Percentiles rank a stretch among this genome's conserved stretches.
These are phyloP conservation scores for Sphaerodactylus townsendi DNA, from an alignment of 2,113 vertebrate species.

Conservation along the genomic window DNA sequence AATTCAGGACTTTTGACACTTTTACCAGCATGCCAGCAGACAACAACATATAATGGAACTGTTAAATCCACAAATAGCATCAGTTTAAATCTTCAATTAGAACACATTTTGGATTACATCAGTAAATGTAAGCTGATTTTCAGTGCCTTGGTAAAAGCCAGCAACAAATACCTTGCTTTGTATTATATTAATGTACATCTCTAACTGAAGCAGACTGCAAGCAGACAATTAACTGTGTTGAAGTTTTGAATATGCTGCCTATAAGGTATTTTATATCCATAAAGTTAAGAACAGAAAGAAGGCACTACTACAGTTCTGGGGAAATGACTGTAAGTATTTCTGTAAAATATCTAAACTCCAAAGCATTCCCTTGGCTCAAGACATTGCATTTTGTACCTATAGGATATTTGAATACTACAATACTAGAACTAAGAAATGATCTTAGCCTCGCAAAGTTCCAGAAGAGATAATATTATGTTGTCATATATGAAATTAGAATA, in stretches of 20 bases:
- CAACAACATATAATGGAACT: not conserved
- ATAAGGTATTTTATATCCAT: not conserved
- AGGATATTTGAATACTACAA: not conserved
- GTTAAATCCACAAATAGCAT: not conserved
- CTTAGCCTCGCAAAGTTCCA: not conserved
- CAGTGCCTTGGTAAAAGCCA: not conserved
- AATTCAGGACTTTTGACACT: not conserved
- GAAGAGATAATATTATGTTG: constrained; percentile 5
- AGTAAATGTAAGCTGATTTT: not conserved
- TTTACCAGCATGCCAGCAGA: not conserved
- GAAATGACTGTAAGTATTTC: not conserved
- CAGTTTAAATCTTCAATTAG: not conserved
- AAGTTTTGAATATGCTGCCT: not conserved
- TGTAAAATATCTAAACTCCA: not conserved
- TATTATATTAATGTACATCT: not conserved
- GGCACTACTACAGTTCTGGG: not conserved
- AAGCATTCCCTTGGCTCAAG: not conserved
- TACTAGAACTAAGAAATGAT: not conserved
- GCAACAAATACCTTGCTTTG: not conserved
- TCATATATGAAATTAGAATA: not conserved
- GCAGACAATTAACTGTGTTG: not conserved
- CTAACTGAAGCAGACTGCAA: not conserved
- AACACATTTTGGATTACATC: not conserved
- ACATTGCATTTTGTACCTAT: not conserved
- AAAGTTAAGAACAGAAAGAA: not conserved